These are phyloP conservation scores for Pangasius larnaudii DNA, from an alignment of 2,797 vertebrate species.

Conservation along the genomic window DNA sequence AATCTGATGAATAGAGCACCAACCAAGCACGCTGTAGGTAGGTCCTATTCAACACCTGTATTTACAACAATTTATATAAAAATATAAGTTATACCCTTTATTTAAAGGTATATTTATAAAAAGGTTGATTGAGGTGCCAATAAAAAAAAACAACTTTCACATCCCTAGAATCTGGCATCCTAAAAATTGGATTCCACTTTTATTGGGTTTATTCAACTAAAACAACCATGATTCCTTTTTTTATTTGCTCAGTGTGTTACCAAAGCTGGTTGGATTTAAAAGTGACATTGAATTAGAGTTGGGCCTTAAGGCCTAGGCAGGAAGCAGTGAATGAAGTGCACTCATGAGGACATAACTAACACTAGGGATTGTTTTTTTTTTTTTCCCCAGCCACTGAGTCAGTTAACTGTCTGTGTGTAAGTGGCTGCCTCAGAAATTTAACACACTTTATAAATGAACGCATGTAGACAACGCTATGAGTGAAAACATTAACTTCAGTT, in stretches of 20 bases:
- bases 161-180: conserved; percentile 5
- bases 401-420: conserved; percentile 21
- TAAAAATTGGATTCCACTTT: conserved; percentile 50
- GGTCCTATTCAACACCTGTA: neutral
- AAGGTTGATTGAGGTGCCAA: neutral
- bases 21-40: neutral
- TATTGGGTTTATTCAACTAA: conserved; percentile 60
- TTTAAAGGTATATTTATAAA: conserved; percentile 14
- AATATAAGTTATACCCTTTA: neutral
- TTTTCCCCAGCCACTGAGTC: neutral
- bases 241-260: conserved; percentile 77
- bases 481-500: neutral
- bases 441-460: neutral
- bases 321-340: conserved; percentile 24
- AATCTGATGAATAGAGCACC: neutral
- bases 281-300: conserved; percentile 22
- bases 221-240: conserved; percentile 46
- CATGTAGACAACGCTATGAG: neutral
- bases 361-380: neutral
- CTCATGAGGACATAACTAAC: conserved; percentile 23
- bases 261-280: conserved; percentile 49
- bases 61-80: conserved; percentile 7
- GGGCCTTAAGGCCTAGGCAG: neutral
- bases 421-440: neutral
- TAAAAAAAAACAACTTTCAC: conserved; percentile 28